These are phyloP conservation scores for Calidris pugnax DNA, from an alignment of 2,113 vertebrate species.

Conservation along the genomic window DNA sequence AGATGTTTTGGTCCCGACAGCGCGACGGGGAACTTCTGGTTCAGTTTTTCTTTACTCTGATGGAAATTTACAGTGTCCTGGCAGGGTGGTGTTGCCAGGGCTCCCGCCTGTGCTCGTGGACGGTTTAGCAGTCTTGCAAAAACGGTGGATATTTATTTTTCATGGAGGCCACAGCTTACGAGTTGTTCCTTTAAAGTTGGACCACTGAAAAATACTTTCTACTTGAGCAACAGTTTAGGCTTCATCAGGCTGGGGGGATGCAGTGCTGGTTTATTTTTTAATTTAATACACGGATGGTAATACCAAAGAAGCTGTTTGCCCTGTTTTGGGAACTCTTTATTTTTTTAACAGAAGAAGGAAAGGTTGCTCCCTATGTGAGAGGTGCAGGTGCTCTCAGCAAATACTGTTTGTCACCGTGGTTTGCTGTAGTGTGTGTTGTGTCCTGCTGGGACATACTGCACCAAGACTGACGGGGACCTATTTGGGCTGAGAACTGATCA, in stretches of 20 bases:
- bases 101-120: not conserved
- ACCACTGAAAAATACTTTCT: not conserved
- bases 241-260: not conserved
- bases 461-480: not conserved
- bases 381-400: not conserved
- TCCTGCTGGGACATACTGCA: no score
- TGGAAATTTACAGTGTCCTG: not conserved
- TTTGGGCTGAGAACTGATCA: not conserved
- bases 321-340: not conserved
- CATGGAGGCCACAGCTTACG: not conserved
- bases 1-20: not conserved
- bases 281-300: not conserved
- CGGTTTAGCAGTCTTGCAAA: not conserved
- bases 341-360: not conserved
- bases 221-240: not conserved
- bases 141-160: not conserved
- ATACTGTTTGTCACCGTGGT: not conserved
- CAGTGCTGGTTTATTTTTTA: not conserved
- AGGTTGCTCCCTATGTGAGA: rapidly evolving
- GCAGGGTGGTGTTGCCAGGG: not conserved
- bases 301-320: not conserved
- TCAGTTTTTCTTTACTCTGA: not conserved
- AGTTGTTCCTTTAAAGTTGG: not conserved
- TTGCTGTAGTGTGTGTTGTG: not conserved
- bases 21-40: not conserved